phyloP scores from a whole-genome alignment of 2,113 vertebrate genomes.

The Cepphus grylle region DNA sequence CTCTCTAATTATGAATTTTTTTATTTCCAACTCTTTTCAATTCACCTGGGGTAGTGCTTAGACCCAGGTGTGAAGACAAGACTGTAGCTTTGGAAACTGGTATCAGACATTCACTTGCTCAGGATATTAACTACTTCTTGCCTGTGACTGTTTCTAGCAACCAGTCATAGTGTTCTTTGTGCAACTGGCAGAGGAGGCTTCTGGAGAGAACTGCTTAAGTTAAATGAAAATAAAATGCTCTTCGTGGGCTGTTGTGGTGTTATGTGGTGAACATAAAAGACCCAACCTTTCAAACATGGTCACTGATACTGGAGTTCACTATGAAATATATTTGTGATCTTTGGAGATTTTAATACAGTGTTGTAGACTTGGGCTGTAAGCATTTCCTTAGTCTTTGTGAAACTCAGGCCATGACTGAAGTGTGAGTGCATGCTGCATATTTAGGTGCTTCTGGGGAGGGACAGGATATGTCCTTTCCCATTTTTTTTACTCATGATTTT shows the following conservation, averaged over 20 bases:
- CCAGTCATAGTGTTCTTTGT: background rate
- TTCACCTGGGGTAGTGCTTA: background rate
- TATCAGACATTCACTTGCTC: background rate
- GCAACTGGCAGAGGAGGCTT: background rate
- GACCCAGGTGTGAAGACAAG: background rate
- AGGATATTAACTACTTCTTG: background rate
- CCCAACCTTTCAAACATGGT: background rate
- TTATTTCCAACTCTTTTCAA: background rate
- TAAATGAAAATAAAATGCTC: background rate
- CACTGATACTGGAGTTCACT: background rate
- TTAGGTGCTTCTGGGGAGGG: background rate
- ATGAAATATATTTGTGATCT: background rate
- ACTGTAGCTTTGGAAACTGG: background rate
- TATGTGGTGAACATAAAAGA: background rate
- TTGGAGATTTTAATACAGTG: background rate
- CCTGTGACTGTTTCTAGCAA: background rate
- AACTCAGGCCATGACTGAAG: background rate
- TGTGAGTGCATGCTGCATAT: background rate
- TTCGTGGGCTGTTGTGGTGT: background rate
- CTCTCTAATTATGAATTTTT: background rate
- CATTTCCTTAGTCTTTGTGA: background rate
- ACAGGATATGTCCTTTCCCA: background rate
- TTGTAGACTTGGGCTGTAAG: background rate
- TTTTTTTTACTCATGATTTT: background rate
- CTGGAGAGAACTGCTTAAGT: background rate